Base-by-base conservation (phyloP, 2,888 invertebrate genomes). In the Plebejus anna region DNA sequence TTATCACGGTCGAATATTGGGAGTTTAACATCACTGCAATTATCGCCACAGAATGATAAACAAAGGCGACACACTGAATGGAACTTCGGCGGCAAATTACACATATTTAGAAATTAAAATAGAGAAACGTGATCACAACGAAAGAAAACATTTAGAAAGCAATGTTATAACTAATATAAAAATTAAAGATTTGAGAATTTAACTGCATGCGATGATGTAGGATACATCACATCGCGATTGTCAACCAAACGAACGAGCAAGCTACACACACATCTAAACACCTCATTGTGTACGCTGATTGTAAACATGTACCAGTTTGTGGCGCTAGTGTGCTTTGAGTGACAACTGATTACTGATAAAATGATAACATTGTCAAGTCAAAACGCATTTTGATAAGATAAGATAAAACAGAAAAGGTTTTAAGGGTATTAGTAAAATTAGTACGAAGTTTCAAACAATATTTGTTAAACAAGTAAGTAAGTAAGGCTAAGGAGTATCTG, bases 51-150 rank as follows among this genome's bases (percentile, higher is more conserved):
- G 90, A 95, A 95, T 94, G 97, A 97, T 96, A 97, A 96, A 96
- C 97, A 97, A 96, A 97, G 96, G 95, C 97, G 97, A 96, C 97
- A 97, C 95, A 97, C 96, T 96, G 97, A 97, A 95, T 97, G 97
- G 95, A 97, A 97, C 96, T 97, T 97, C 95, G 96, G 96, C 96
- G 97, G 97, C 96, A 97, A 96, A 96, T 96, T 96, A 96, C 96
- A 97, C 97, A 97, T 97, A 96, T 96, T 97, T 96, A 94, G 94
- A 92, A 93, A 93, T 89, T 86, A 94, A 91, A 92, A 91, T 85
- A 86, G 86, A 91, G 90, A 90, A 94, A 93, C 87, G 86, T 87
- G 86, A 86, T 87, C 92, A 91, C 94, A 88, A 93, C 84, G 85
- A 90, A 91, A 89, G 91, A 91, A 91, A 92, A 92, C 94, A 94